Conservation (phyloP, 2,888 invertebrate genomes). For the Pandemis corylana region DNA sequence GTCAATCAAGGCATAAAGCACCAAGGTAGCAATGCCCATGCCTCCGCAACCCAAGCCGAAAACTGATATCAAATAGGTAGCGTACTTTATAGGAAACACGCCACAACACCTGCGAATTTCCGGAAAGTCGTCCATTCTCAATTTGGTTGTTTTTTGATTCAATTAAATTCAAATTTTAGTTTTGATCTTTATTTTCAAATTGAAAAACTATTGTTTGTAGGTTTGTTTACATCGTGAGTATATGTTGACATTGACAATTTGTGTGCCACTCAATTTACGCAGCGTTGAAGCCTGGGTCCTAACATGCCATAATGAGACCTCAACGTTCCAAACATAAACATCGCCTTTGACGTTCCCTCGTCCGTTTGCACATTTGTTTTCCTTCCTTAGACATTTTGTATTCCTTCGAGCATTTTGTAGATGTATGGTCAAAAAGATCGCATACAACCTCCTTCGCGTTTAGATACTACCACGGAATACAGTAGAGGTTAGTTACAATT, state of each 20-base stretch:
- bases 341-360: too few species aligned
- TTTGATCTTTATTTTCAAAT: neutral
- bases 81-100: slow-evolving; percentile 54
- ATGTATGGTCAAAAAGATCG: too few species aligned
- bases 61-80: slow-evolving; percentile 56
- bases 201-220: neutral
- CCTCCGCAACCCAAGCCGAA: slow-evolving; percentile 55
- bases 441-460: too few species aligned
- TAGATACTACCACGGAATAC: neutral
- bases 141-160: slow-evolving; percentile 22
- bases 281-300: too few species aligned
- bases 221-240: neutral
- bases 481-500: neutral
- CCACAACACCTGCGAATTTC: slow-evolving; percentile 53
- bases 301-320: too few species aligned
- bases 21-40: slow-evolving; percentile 51
- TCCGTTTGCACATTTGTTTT: too few species aligned
- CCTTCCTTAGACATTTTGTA: too few species aligned
- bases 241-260: neutral
- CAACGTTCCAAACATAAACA: too few species aligned
- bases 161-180: too few species aligned
- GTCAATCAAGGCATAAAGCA: slow-evolving; percentile 50
- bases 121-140: slow-evolving; percentile 55
- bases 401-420: too few species aligned
- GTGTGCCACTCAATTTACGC: neutral